Evolutionary conservation across 2,888 invertebrate genomes (phyloP), one percentile per base, ranked within the genome.

Genomic region (Perizoma flavofasciatum): DNA sequence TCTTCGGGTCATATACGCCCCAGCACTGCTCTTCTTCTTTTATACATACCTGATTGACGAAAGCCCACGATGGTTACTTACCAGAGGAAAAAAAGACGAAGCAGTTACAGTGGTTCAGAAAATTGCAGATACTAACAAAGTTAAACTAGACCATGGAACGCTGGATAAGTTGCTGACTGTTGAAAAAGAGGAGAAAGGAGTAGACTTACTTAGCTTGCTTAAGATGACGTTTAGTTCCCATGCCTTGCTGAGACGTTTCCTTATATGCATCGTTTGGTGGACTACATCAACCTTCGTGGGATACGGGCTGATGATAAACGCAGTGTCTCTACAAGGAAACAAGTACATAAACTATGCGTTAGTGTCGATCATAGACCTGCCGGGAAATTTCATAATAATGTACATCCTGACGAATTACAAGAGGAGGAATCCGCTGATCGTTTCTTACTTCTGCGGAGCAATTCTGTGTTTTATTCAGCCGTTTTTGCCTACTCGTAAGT

Each of bases 61-160:
- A 82, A 96, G 96, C 53, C 93, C 96, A n/a, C 92, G 97, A 74
- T 97, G 97, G 97, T 89, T 96, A 5, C 82, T 96, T n/a, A 94
- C 94, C 22, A 95, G 95, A 78, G 94, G 95, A 5, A 92, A 93
- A 64, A 93, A 93, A 61, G 93, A 94, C 0, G 89, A 95, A 74
- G 96, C 96, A 0, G 89, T 94, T 61, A 78, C 77, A 3, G 93
- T 95, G n/a, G 80, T 96, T 47, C 84, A 92, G 9, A 94, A 92
- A 69, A 94, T 95, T 11, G 94, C 96, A 0, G 89, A 88, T 55
- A 79, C 70, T 32, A 90, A 88, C 51, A 86, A 86, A 51, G 72
- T 87, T 0, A 70, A 79, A 37, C 10, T 91, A 0, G 85, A 90
- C 5, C 74, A 73, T 53, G 73, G 69, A 4, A 61, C 69, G 1